Evolutionary conservation across 2,888 invertebrate genomes (phyloP).

Genomic region (Brachylomia viminalis): DNA sequence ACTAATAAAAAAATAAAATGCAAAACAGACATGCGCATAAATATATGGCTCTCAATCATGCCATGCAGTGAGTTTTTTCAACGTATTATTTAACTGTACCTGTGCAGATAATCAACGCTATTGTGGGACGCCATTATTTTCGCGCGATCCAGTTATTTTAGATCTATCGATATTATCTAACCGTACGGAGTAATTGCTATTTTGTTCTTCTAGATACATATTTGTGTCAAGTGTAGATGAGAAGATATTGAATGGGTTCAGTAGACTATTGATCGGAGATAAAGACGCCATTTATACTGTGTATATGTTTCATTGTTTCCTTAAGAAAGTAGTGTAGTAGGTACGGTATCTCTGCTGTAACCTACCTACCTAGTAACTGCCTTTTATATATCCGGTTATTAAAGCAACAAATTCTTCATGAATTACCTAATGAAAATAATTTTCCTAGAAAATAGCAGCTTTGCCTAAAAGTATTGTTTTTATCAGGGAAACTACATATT

Average conservation of each 20-base stretch:
- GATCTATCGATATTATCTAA: conserved; percentile 64
- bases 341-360: not conserved
- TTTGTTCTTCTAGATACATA: conserved; percentile 47
- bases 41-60: conserved; percentile 28
- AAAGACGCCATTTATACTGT: conserved; percentile 17
- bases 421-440: fast-evolving
- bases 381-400: not conserved
- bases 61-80: conserved; percentile 56
- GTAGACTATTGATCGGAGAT: conserved; percentile 49
- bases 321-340: conserved; percentile 7
- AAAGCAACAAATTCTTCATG: not conserved
- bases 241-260: conserved; percentile 52
- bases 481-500: not conserved
- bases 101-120: conserved; percentile 64
- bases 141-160: conserved; percentile 51
- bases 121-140: conserved; percentile 60
- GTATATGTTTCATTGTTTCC: conserved; percentile 31
- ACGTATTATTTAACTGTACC: conserved; percentile 63
- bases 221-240: conserved; percentile 60
- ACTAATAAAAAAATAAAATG: conserved; percentile 50
- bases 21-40: conserved; percentile 45
- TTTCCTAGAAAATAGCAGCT: not conserved
- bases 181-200: conserved; percentile 61
- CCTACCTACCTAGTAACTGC: not conserved
- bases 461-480: not conserved